These are phyloP conservation scores for Strigamia maritima DNA, from an alignment of 2,888 invertebrate species.

Conservation along the genomic window DNA sequence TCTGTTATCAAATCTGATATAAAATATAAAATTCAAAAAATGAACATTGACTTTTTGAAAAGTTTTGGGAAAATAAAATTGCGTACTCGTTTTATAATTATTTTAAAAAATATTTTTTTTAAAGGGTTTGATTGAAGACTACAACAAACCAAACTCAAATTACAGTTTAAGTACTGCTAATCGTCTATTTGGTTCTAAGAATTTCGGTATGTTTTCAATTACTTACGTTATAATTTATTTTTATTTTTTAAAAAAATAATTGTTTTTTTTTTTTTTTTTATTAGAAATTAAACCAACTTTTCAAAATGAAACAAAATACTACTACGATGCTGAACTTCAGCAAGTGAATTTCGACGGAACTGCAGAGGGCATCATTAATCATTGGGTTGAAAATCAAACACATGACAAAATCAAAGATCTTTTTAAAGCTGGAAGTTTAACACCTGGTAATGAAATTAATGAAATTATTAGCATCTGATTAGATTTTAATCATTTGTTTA, in stretches of 20 bases:
- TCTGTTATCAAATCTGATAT: no score
- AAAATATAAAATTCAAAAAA: no score
- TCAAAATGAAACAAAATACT: slow-evolving; percentile 29
- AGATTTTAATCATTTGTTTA: background rate
- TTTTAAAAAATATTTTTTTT: background rate
- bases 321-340: slow-evolving; percentile 11
- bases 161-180: slow-evolving; percentile 37
- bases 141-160: slow-evolving; percentile 9
- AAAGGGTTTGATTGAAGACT: slow-evolving; percentile 21
- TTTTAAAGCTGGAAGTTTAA: slow-evolving; percentile 35
- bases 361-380: slow-evolving; percentile 37
- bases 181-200: slow-evolving; percentile 16
- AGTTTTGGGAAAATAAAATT: background rate
- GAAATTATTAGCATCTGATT: background rate
- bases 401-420: slow-evolving; percentile 41
- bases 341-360: slow-evolving; percentile 34
- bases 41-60: no score
- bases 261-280: background rate
- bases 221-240: background rate
- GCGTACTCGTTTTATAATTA: background rate
- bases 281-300: slow-evolving; percentile 17
- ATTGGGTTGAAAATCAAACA: slow-evolving; percentile 41
- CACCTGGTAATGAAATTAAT: background rate
- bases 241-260: background rate
- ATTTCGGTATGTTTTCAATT: slow-evolving; percentile 4